Conservation (phyloP, 2,888 invertebrate genomes). For the Limenitis arthemis region DNA sequence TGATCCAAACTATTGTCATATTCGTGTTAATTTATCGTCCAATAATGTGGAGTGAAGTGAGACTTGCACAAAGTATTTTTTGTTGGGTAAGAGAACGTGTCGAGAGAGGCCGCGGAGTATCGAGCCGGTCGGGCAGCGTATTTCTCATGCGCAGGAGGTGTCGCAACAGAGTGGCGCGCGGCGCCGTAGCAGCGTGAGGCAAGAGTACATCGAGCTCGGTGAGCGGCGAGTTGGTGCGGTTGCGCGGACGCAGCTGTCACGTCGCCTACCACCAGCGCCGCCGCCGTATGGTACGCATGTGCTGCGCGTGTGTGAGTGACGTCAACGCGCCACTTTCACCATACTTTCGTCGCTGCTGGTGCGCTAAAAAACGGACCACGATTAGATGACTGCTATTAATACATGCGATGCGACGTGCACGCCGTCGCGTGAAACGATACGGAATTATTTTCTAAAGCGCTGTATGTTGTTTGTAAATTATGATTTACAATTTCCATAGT, state of each 20-base stretch:
- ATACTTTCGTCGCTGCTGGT: conserved; percentile 68
- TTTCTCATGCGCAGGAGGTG: conserved; percentile 57
- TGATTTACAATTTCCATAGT: too few species aligned
- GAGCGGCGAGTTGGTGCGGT: conserved; percentile 35
- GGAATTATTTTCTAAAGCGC: conserved; percentile 48
- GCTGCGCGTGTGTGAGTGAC: conserved; percentile 65
- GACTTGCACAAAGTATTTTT: conserved; percentile 27
- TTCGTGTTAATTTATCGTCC: conserved; percentile 12
- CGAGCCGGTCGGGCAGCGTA: conserved; percentile 46
- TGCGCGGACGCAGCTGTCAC: conserved; percentile 33
- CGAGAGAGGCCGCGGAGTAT: conserved; percentile 60
- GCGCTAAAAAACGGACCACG: conserved; percentile 64
- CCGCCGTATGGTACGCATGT: conserved; percentile 43
- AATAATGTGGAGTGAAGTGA: conserved; percentile 12
- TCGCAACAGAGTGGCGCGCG: conserved; percentile 39
- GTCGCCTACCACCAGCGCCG: conserved; percentile 25
- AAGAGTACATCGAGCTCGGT: conserved; percentile 47
- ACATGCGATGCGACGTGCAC: conserved; percentile 50
- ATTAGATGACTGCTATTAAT: conserved; percentile 60
- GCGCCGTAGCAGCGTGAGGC: conserved; percentile 37
- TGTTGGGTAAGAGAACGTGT: conserved; percentile 66
- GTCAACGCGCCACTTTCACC: conserved; percentile 70
- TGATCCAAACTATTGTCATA: conserved; percentile 33
- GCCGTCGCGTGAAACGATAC: conserved; percentile 54
- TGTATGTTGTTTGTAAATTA: not conserved